A percentile compares a stretch with the other conserved stretches of the same genome.
Conservation (phyloP, 1,140 invertebrate genomes). For the Globodera rostochiensis region DNA sequence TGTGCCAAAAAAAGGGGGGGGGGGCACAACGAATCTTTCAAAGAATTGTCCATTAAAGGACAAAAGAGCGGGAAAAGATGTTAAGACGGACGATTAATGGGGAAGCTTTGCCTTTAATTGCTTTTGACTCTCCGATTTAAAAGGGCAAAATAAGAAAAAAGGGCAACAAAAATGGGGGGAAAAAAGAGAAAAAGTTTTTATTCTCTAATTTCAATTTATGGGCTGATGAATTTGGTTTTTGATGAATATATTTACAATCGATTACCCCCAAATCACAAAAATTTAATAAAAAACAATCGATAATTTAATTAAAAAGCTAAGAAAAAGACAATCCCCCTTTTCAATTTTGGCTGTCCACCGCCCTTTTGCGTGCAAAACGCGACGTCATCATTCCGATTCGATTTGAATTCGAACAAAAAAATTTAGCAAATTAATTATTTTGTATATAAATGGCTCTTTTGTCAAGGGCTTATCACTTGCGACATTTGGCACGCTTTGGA, state of each 20-base stretch:
- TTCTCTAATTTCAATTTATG: no score
- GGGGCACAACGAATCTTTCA: not conserved
- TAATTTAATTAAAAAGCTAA: not conserved
- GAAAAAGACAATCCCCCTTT: not conserved
- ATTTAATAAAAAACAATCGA: not conserved
- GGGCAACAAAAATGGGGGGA: not conserved
- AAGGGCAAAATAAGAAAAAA: conserved; percentile 22
- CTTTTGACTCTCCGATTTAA: conserved; percentile 5
- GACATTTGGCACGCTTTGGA: conserved; percentile 65
- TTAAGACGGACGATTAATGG: not conserved
- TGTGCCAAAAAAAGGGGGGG: not conserved
- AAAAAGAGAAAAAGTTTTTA: no score
- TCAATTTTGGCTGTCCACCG: not conserved
- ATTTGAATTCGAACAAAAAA: not conserved
- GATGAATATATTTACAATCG: no score
- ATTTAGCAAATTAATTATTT: not conserved
- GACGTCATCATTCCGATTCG: not conserved
- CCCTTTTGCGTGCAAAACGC: not conserved
- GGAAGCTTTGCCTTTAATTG: conserved; percentile 1
- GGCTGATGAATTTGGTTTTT: no score
- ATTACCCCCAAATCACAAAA: no score
- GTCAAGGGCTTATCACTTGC: conserved; percentile 60
- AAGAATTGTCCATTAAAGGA: not conserved
- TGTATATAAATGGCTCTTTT: not conserved
- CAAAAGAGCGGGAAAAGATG: conserved; percentile 10